Evolutionary conservation across 92 coral and sea anemone species (phyloP).

Genomic region (Bergia sp.): DNA sequence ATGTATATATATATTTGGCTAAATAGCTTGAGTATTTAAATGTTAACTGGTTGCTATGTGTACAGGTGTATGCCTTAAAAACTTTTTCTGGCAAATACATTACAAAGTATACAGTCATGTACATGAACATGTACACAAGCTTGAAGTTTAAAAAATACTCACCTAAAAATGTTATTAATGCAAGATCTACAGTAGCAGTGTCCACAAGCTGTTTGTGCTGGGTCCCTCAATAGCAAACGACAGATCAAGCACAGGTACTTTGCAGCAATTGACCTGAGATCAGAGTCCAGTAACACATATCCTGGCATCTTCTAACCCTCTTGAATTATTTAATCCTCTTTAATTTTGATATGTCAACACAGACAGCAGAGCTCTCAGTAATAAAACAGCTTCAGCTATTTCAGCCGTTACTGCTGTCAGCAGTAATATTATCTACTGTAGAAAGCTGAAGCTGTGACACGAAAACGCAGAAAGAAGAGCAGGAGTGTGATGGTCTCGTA

Average conservation of each 20-base stretch:
- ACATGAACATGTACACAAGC: too few species aligned
- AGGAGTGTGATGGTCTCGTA: neutral
- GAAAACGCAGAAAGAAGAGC: neutral
- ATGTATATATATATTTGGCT: too few species aligned
- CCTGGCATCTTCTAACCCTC: neutral
- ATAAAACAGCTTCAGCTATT: too few species aligned
- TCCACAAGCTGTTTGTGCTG: neutral
- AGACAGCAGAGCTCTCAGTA: too few species aligned
- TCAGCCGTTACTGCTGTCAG: too few species aligned
- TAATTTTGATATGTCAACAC: too few species aligned
- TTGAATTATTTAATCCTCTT: neutral
- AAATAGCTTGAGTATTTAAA: too few species aligned
- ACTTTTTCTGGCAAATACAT: too few species aligned
- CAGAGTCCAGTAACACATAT: neutral
- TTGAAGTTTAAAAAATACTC: neutral
- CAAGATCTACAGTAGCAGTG: constrained; percentile 6
- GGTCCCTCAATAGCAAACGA: neutral
- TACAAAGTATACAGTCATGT: too few species aligned
- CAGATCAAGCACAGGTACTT: neutral
- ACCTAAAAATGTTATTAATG: neutral
- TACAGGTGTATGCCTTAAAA: too few species aligned
- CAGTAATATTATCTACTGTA: too few species aligned
- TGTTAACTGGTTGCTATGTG: too few species aligned
- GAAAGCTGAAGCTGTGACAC: neutral
- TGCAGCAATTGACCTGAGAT: neutral